phyloP scores from a whole-genome alignment of 2,888 invertebrate genomes.

The Cataglyphis rosenhaueri region DNA sequence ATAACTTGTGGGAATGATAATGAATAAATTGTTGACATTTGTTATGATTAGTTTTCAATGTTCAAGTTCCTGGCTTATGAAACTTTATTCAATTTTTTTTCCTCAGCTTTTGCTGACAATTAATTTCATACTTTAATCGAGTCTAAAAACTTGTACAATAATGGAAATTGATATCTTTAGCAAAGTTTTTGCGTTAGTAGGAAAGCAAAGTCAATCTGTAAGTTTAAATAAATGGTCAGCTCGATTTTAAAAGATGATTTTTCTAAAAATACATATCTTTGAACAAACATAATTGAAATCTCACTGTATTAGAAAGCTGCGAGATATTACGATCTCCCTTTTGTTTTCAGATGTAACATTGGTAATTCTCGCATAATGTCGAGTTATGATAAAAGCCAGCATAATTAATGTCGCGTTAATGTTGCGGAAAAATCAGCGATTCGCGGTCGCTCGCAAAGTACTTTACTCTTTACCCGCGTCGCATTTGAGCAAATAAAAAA shows the following conservation, averaged over 20 bases:
- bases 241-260: not conserved
- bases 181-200: not conserved
- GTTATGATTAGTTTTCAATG: not conserved
- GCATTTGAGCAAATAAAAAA: constrained; percentile 49
- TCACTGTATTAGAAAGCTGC: not conserved
- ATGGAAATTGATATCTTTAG: not conserved
- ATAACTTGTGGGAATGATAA: constrained; percentile 1
- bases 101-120: not conserved
- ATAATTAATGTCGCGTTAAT: constrained; percentile 31
- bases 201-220: not conserved
- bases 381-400: constrained; percentile 26
- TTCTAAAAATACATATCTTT: not conserved
- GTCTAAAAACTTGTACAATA: not conserved
- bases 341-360: not conserved
- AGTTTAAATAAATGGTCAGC: too few relatives aligned
- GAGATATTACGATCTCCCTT: not conserved
- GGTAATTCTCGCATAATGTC: not conserved
- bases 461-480: constrained; percentile 37
- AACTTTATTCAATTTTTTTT: not conserved
- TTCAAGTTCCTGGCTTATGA: not conserved
- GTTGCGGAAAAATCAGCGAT: not conserved
- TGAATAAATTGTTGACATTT: constrained; percentile 12
- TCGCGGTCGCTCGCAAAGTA: not conserved
- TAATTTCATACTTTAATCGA: too few relatives aligned
- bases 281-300: not conserved